These are phyloP conservation scores for Drosophila melanosoma DNA, from an alignment of 2,888 invertebrate species.

Conservation along the genomic window DNA sequence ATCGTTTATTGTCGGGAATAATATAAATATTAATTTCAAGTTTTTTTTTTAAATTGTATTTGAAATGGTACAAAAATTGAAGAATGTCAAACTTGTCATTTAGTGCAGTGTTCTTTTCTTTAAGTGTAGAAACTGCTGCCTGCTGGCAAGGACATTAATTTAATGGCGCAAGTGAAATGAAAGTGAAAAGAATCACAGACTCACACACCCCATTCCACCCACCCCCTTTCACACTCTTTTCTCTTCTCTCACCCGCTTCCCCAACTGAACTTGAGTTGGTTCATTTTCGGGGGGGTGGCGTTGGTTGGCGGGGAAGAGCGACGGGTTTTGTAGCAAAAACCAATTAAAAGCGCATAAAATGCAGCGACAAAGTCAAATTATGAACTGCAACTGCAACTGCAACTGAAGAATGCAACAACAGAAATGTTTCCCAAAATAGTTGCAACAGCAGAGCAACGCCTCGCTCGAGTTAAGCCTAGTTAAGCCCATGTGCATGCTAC, in stretches of 20 bases:
- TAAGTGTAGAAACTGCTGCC: slow-evolving; percentile 6
- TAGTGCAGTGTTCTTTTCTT: neutral
- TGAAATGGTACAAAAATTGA: neutral
- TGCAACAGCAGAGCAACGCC: slow-evolving; percentile 48
- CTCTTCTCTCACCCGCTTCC: neutral
- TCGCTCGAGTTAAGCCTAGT: slow-evolving; percentile 70
- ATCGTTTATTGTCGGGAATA: neutral
- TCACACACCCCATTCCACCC: neutral
- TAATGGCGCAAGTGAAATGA: slow-evolving; percentile 67
- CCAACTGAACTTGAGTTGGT: slow-evolving; percentile 58
- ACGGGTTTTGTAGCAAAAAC: neutral
- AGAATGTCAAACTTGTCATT: neutral
- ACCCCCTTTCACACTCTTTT: too few species aligned
- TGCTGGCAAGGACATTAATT: slow-evolving; percentile 65
- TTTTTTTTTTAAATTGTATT: neutral
- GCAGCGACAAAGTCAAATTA: slow-evolving; percentile 53
- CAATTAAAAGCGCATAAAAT: slow-evolving; percentile 66
- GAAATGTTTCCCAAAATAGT: slow-evolving; percentile 58
- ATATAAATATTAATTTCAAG: fast-evolving
- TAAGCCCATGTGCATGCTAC: slow-evolving; percentile 68
- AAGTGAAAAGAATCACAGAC: slow-evolving; percentile 56
- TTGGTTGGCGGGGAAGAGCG: neutral
- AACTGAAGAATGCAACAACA: slow-evolving; percentile 27
- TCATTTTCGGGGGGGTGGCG: neutral
- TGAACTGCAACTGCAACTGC: slow-evolving; percentile 60